Evolutionary conservation across 2,888 invertebrate genomes (phyloP).

Genomic region (Venusia cambrica): DNA sequence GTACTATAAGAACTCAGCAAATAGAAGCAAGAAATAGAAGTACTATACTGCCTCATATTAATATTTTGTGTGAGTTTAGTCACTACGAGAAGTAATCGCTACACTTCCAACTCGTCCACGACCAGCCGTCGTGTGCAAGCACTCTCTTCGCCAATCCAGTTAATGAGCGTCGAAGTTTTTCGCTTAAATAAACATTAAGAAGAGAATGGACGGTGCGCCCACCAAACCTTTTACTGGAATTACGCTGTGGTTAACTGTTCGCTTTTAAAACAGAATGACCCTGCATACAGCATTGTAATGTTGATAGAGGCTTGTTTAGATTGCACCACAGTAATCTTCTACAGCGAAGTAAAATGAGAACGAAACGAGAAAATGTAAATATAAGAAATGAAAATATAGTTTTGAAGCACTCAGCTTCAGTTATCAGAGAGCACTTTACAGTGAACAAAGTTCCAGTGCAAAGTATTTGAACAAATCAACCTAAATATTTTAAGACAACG

Average conservation of each 20-base stretch:
- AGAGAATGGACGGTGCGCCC: constrained; percentile 58
- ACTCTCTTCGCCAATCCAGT: constrained; percentile 57
- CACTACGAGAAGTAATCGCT: no score
- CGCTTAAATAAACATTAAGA: constrained; percentile 76
- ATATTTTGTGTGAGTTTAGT: no score
- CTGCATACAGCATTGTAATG: constrained; percentile 36
- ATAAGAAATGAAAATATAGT: background rate
- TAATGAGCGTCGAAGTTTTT: constrained; percentile 72
- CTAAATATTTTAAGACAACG: constrained; percentile 31
- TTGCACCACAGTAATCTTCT: constrained; percentile 3
- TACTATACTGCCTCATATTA: no score
- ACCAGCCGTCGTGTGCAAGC: constrained; percentile 7
- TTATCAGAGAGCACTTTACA: constrained; percentile 7
- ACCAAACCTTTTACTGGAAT: constrained; percentile 71
- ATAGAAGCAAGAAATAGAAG: no score
- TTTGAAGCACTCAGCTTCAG: constrained; percentile 3
- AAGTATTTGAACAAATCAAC: constrained; percentile 19
- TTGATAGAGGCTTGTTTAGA: constrained; percentile 15
- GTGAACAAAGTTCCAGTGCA: constrained; percentile 7
- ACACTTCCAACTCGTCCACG: background rate
- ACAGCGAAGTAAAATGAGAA: background rate
- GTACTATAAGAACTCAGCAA: no score
- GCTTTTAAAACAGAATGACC: constrained; percentile 55
- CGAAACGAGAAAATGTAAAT: constrained; percentile 1
- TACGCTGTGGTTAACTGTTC: constrained; percentile 64